phyloP scores from a whole-genome alignment of 2,797 vertebrate genomes.

The Enteromius mattozi region DNA sequence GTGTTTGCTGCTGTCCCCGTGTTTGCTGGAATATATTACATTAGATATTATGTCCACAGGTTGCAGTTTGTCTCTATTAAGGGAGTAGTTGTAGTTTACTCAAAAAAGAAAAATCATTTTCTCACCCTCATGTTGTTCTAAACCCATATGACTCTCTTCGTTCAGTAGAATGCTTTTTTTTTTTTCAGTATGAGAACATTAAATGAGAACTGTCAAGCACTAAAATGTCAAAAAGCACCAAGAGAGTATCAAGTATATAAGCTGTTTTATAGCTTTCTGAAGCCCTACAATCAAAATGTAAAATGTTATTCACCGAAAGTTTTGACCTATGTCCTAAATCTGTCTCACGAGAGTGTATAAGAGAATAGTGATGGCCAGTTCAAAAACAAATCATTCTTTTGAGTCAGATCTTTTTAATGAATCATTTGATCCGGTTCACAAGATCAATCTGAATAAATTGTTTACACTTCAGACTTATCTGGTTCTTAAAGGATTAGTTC shows the following conservation, averaged over 20 bases:
- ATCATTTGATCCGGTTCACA: background rate
- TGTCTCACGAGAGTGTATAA: background rate
- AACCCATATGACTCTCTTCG: background rate
- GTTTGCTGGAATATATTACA: slow-evolving; percentile 35
- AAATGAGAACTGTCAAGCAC: background rate
- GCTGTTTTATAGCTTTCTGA: background rate
- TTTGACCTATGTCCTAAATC: background rate
- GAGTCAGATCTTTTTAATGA: background rate
- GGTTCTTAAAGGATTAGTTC: background rate
- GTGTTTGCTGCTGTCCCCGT: slow-evolving; percentile 24
- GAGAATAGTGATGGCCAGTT: background rate
- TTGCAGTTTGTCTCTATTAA: slow-evolving; percentile 32
- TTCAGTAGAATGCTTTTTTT: background rate
- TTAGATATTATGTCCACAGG: slow-evolving; percentile 35
- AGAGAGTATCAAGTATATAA: background rate
- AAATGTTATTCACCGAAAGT: background rate
- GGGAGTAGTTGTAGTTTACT: background rate
- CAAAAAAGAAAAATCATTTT: background rate
- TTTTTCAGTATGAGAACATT: background rate
- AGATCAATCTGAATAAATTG: too few species aligned
- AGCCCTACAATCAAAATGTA: background rate
- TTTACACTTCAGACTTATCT: background rate
- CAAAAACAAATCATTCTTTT: background rate
- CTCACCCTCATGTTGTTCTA: background rate
- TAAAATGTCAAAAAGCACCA: background rate